Base-by-base conservation (phyloP, 2,113 vertebrate species). In the Clarias macrocephalus region DNA sequence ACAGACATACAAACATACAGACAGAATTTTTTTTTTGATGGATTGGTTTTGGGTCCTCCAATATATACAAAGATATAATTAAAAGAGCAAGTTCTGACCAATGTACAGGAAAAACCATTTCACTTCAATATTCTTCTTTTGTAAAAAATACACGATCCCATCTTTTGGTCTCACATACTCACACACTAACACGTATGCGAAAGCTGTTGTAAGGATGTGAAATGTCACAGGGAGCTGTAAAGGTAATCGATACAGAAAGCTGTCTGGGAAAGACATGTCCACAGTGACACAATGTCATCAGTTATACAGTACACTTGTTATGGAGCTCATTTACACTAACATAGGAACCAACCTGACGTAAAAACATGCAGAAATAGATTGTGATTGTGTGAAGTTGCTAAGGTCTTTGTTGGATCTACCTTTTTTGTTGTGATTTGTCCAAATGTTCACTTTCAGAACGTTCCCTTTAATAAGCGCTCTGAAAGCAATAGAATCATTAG, bases 201-300 rank as follows among this genome's bases (percentile, higher is more conserved):
- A 72, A 10, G 33, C 7, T 42, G 5, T 81, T 82, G 87, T 68
- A 83, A 23, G 80, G 33, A 60, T 63, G 30, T 63, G 59, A 62
- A 33, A 62, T 73, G 19, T 75, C 13, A 52, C 15, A 59, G 28
- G 19, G 13, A 23, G 28, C 16, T 84, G 16, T 57, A 60, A 37
- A 70, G 23, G 21, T 75, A 62, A 42, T 42, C 30, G 60, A 52
- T 63, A 62, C 57, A 28, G 57, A 82, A 10, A 15, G 33, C 37
- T n/a, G 23, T 66, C 15, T 66, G 21, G 3, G 33, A 81, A 81
- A 82, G 42, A 4, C 33, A 42, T 42, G 13, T 33, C 16, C 5
- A 73, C 54, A 60, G 21, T 28, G 28, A 28, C 83, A 25, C 21
- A 48, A 8, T 65, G 62, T 52, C 13, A 82, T 66, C 30, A n/a